A percentile compares a stretch with the other conserved stretches of the same genome.
phyloP scores from a whole-genome alignment of 1,140 invertebrate species.

The Stenopsyche tienmushanensis region DNA sequence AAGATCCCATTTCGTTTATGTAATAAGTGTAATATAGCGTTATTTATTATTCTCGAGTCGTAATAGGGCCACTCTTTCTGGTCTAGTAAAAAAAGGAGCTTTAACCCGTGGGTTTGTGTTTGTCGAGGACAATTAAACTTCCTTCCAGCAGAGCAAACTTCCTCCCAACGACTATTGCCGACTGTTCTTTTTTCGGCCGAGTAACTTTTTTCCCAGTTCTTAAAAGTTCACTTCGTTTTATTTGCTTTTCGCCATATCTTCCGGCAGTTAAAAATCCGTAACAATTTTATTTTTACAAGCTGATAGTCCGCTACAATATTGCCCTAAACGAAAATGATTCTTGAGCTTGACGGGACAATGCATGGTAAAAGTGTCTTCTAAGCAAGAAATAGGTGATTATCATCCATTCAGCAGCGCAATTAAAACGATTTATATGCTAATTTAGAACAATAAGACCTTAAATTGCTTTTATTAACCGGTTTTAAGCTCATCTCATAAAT shows the following conservation, averaged over 20 bases:
- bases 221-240: neutral
- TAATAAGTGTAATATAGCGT: no score
- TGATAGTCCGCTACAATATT: neutral
- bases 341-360: neutral
- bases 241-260: constrained; percentile 5
- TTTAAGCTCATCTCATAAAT: no score
- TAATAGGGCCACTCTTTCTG: neutral
- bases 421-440: no score
- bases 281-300: neutral
- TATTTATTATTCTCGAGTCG: neutral
- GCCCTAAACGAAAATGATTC: neutral
- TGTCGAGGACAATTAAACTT: constrained; percentile 6
- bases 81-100: neutral
- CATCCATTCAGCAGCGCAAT: no score
- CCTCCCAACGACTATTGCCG: neutral
- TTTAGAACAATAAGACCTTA: no score
- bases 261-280: constrained; percentile 5
- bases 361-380: neutral
- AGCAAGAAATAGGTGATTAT: no score
- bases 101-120: neutral
- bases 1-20: no score
- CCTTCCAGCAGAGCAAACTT: neutral
- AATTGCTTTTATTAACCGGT: no score
- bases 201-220: neutral
- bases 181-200: neutral